Percentiles rank a stretch among this genome's conserved stretches.
Evolutionary conservation across 2,888 invertebrate genomes (phyloP).

Genomic region (Ectobius pallidus): DNA sequence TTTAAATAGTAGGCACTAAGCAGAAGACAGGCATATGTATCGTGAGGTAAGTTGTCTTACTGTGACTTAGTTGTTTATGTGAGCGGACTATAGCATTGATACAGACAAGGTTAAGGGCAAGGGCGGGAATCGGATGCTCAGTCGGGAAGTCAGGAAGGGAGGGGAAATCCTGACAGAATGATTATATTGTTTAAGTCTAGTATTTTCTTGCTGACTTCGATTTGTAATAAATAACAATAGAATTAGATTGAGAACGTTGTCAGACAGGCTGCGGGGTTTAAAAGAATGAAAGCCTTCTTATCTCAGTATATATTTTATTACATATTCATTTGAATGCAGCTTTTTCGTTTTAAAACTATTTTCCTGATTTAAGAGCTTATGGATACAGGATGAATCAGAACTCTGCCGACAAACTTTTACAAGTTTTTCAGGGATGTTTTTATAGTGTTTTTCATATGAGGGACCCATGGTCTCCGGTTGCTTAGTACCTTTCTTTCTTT

Average conservation of each 20-base stretch:
- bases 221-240: constrained; percentile 9
- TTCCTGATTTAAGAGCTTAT: no score
- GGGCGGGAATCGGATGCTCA: not conserved
- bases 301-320: no score
- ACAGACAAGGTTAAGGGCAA: constrained; percentile 1
- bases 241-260: not conserved
- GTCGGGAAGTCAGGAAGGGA: not conserved
- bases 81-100: not conserved
- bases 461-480: not conserved
- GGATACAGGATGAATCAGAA: no score
- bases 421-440: no score
- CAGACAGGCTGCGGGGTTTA: not conserved
- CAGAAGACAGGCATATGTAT: no score
- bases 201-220: constrained; percentile 1
- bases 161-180: not conserved
- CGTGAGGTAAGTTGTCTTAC: no score
- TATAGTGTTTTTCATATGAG: no score
- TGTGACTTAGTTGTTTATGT: not conserved
- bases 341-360: no score
- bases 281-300: not conserved
- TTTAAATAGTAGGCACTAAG: no score
- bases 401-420: no score
- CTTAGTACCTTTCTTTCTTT: not conserved
- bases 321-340: no score
- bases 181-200: constrained; percentile 8